These are phyloP conservation scores for Tiliacea aurago DNA, from an alignment of 2,888 invertebrate species.

Conservation along the genomic window DNA sequence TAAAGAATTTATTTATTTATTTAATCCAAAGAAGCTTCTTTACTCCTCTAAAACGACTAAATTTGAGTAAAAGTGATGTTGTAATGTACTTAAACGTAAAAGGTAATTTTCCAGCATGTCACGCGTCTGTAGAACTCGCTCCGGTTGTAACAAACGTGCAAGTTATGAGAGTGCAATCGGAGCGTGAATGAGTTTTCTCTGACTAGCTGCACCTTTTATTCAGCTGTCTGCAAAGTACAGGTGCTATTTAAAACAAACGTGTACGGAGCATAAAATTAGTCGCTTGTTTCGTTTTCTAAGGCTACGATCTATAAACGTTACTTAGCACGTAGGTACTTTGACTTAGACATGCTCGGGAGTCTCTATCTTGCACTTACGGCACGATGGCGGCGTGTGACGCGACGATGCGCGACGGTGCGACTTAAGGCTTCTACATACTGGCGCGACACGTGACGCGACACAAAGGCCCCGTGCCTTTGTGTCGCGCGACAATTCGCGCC, in stretches of 20 bases:
- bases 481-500: no score
- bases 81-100: neutral
- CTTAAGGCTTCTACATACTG: no score
- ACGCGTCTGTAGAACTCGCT: conserved; percentile 1
- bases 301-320: neutral
- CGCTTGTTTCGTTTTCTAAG: neutral
- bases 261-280: neutral
- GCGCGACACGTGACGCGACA: no score
- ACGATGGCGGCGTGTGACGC: no score
- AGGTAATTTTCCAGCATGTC: conserved; percentile 16
- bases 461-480: no score
- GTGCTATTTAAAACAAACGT: conserved; percentile 13
- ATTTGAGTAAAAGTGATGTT: neutral
- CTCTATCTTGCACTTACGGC: neutral
- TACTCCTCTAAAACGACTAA: no score
- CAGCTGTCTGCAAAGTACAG: neutral
- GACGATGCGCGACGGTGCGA: neutral
- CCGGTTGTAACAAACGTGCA: neutral
- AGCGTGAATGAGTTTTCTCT: conserved; percentile 21
- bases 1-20: no score
- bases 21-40: no score
- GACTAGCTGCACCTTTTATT: conserved; percentile 21
- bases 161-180: conserved; percentile 3
- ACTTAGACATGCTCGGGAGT: neutral
- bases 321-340: neutral